Evolutionary conservation across 2,797 vertebrate species (phyloP), one percentile per base, ranked within the genome.

Genomic region (Sebastes glaucus): DNA sequence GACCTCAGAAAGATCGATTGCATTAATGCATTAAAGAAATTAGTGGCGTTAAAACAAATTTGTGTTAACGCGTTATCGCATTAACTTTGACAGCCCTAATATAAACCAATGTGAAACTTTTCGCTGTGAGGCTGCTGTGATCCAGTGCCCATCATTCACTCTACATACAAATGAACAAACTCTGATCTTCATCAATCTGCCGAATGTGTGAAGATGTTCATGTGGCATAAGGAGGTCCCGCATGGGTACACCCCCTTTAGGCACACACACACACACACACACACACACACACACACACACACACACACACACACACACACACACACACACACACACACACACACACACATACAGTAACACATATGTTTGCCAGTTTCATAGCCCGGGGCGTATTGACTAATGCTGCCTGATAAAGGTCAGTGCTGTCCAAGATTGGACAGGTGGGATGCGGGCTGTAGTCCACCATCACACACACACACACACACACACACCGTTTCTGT

Each of bases 391-490:
- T 93, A 90, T 91, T 91, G 92, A 94, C 88, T 73, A 79, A 84
- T 80, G 30, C 80, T 82, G 84, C 71, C 72, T 82, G 82, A 77
- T 87, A 93, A 94, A 94, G 93, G 93, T 93, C 92, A 92, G 74
- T 8, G 49, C 82, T 88, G 89, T 89, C 86, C 68, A 61, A 74
- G 55, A 81, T 68, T 88, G 81, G 88, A 92, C 90, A 90, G 89
- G 88, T 89, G 77, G 76, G 78, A 55, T 23, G 49, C 23, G 42
- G 68, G 75, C 74, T 81, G 25, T 63, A 23, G 70, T 84, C 73
- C 66, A 42, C 77, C 14, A 25, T 70, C 61, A 49, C 59, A 82
- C 85, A 66, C 25, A 72, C 62, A 82, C 85, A 66, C 30, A 72
- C 61, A 82, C 61, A 42, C 59, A 49, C 59, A 49, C 59, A 82